Percentiles rank a stretch among this genome's conserved stretches.
Conservation (phyloP, 2,888 invertebrate genomes). For the Pocota personata region DNA sequence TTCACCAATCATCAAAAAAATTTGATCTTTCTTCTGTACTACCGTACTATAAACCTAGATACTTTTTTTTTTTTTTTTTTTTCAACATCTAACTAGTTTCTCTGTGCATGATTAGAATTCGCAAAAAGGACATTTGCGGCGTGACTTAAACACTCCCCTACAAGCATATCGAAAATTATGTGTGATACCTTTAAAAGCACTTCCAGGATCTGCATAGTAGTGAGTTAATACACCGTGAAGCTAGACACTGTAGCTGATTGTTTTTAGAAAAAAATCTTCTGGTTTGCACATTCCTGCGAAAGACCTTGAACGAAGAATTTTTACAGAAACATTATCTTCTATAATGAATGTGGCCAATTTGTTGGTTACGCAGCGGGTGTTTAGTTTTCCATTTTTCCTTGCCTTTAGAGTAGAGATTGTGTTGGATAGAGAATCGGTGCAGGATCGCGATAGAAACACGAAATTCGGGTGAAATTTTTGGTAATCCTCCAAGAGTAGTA, state of each 20-base stretch:
- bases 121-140: neutral
- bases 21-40: neutral
- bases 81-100: neutral
- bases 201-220: constrained; percentile 35
- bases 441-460: constrained; percentile 22
- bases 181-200: constrained; percentile 11
- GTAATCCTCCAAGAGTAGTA: constrained; percentile 13
- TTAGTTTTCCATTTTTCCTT: constrained; percentile 6
- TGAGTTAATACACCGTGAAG: constrained; percentile 55
- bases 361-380: constrained; percentile 69
- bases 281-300: constrained; percentile 63
- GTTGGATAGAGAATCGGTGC: neutral
- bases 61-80: no score
- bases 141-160: neutral
- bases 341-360: constrained; percentile 73
- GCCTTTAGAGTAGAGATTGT: no score
- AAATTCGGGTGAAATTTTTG: neutral
- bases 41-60: neutral
- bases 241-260: constrained; percentile 35
- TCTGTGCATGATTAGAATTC: neutral
- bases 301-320: constrained; percentile 53
- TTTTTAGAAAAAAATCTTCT: constrained; percentile 50
- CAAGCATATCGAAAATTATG: neutral
- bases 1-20: no score
- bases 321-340: constrained; percentile 64